A percentile compares a stretch with the other conserved stretches of the same genome.
These are phyloP conservation scores for Alauda arvensis DNA, from an alignment of 2,797 vertebrate genomes.

Conservation along the genomic window DNA sequence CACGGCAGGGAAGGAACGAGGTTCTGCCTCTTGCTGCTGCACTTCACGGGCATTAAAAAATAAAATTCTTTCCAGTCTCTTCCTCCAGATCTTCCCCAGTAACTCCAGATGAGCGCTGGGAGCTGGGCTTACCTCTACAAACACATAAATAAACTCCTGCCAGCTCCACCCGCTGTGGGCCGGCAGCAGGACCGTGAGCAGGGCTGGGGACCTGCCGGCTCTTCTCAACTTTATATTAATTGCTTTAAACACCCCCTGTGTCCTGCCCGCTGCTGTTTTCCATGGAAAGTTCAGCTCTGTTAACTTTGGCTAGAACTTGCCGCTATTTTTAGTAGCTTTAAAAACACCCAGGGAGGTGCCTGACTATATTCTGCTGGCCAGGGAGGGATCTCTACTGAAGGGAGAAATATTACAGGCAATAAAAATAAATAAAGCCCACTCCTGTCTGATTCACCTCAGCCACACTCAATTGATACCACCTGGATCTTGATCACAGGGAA, in stretches of 20 bases:
- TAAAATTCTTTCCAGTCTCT: constrained; percentile 26
- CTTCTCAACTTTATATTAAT: constrained; percentile 39
- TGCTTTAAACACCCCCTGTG: constrained; percentile 25
- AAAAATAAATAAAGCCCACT: constrained; percentile 25
- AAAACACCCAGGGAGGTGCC: constrained; percentile 63
- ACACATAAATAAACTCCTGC: not conserved
- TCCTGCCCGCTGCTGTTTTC: constrained; percentile 51
- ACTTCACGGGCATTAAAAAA: not conserved
- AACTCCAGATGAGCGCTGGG: not conserved
- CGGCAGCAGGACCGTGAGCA: not conserved
- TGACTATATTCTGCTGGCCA: constrained; percentile 42
- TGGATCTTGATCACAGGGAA: not conserved
- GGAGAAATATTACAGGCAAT: constrained; percentile 26
- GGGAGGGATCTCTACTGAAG: constrained; percentile 19
- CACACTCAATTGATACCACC: too few species aligned
- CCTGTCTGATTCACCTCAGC: not conserved
- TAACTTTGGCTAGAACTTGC: constrained; percentile 49
- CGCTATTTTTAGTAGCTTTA: constrained; percentile 65
- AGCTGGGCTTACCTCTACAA: not conserved
- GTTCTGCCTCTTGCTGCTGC: not conserved
- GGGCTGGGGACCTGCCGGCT: not conserved
- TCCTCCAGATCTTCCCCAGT: constrained; percentile 21
- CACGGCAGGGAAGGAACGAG: not conserved
- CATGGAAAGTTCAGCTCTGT: constrained; percentile 67
- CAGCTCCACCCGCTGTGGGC: not conserved